Percentiles rank a stretch among this genome's conserved stretches.
Evolutionary conservation across 2,888 invertebrate species (phyloP).

Genomic region (Thecocarcelia acutangulata): DNA sequence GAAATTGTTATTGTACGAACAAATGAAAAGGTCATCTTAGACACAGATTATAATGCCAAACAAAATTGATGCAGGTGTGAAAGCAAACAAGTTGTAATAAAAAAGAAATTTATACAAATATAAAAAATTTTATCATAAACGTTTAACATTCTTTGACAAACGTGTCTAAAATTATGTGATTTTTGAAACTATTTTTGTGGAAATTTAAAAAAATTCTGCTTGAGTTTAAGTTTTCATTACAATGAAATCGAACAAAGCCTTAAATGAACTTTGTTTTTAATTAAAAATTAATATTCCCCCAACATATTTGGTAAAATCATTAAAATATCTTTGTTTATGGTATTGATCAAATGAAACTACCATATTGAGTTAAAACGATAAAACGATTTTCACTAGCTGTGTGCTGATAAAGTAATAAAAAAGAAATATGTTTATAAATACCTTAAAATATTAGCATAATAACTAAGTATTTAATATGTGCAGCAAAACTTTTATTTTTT

Average conservation of each 20-base stretch:
- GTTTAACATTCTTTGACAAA: no score
- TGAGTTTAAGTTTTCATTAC: no score
- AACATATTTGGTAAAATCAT: slow-evolving; percentile 56
- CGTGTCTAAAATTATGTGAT: background rate
- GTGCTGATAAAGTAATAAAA: background rate
- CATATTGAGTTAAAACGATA: background rate
- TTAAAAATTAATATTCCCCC: slow-evolving; percentile 54
- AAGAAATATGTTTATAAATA: slow-evolving; percentile 46
- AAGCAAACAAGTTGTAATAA: background rate
- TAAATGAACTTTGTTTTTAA: slow-evolving; percentile 32
- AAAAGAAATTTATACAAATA: slow-evolving; percentile 14
- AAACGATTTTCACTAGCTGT: background rate
- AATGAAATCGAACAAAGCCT: slow-evolving; percentile 21
- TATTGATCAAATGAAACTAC: slow-evolving; percentile 20
- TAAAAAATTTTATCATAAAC: background rate
- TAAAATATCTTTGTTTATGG: slow-evolving; percentile 62
- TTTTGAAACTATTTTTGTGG: no score
- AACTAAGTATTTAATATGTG: slow-evolving; percentile 42
- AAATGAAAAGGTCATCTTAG: slow-evolving; percentile 16
- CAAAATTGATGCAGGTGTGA: slow-evolving; percentile 29
- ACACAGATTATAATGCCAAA: background rate
- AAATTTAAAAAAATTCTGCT: no score
- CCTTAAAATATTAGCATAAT: slow-evolving; percentile 57
- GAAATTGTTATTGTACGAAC: background rate
- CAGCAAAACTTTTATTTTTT: background rate